Conservation (phyloP, 2,797 vertebrate genomes). For the Buphagus erythrorhynchus region DNA sequence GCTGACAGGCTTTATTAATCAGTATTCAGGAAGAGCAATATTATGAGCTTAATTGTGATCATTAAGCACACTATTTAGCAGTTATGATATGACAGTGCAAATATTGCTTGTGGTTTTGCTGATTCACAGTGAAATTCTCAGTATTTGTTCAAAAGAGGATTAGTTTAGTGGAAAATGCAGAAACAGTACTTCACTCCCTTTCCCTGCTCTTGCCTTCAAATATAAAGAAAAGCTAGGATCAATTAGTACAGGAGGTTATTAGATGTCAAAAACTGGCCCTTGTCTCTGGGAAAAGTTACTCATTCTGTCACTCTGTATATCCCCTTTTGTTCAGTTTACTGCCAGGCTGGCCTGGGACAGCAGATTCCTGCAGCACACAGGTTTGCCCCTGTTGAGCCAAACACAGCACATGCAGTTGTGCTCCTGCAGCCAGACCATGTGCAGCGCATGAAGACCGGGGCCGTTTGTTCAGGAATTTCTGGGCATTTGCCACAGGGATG, state of each 20-base stretch:
- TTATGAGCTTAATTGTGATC: conserved; percentile 16
- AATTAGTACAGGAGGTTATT: not conserved
- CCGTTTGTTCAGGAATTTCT: not conserved
- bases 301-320: rapidly evolving
- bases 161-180: not conserved
- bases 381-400: not conserved
- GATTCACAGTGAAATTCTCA: conserved; percentile 24
- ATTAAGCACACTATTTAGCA: conserved; percentile 1
- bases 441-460: rapidly evolving
- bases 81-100: conserved; percentile 31
- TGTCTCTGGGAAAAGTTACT: not conserved
- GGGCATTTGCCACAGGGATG: not conserved
- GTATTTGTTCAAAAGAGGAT: conserved; percentile 15
- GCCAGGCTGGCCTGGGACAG: not conserved
- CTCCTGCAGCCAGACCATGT: not conserved
- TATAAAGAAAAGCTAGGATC: not conserved
- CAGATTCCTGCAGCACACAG: not conserved
- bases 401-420: rapidly evolving
- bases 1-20: not conserved
- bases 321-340: not conserved
- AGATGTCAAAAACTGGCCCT: not conserved
- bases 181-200: not conserved
- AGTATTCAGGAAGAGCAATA: not conserved
- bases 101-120: conserved; percentile 10
- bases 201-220: not conserved